These are phyloP conservation scores for Odontamblyopus rebecca DNA, from an alignment of 2,797 vertebrate genomes.

Conservation along the genomic window DNA sequence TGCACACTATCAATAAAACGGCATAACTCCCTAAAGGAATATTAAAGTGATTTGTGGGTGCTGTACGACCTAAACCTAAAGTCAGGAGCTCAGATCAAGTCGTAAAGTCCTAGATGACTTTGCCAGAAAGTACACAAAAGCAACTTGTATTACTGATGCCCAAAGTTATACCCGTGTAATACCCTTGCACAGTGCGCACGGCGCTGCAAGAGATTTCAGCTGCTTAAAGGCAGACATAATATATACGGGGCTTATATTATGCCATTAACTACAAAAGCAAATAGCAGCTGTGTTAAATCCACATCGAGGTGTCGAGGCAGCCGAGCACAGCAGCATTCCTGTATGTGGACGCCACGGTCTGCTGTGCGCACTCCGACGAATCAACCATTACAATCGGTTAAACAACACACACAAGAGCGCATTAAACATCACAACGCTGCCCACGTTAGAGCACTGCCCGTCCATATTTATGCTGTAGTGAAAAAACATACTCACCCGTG, in stretches of 20 bases:
- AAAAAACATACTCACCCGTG: slow-evolving; percentile 51
- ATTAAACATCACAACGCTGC: not conserved
- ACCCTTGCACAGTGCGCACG: not conserved
- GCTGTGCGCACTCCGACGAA: slow-evolving; percentile 27
- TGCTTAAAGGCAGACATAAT: rapidly evolving
- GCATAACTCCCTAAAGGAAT: slow-evolving; percentile 15
- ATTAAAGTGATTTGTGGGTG: slow-evolving; percentile 47
- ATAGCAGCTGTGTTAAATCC: not conserved
- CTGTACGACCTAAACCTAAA: slow-evolving; percentile 19
- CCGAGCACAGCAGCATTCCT: slow-evolving; percentile 52
- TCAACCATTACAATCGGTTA: slow-evolving; percentile 37
- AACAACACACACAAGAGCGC: slow-evolving; percentile 15
- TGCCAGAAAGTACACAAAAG: slow-evolving; percentile 24
- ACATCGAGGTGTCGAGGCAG: slow-evolving; percentile 22
- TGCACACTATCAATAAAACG: slow-evolving; percentile 24
- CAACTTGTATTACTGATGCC: slow-evolving; percentile 13
- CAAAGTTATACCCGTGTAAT: slow-evolving; percentile 17
- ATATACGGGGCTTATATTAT: not conserved
- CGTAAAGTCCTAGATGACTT: slow-evolving; percentile 28
- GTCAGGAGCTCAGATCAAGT: not conserved
- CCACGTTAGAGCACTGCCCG: not conserved
- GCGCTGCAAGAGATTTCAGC: not conserved
- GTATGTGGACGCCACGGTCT: slow-evolving; percentile 38
- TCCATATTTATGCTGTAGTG: not conserved
- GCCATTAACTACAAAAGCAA: not conserved